Conservation (phyloP, 2,797 vertebrate genomes). For the Lycodopsis pacificus region DNA sequence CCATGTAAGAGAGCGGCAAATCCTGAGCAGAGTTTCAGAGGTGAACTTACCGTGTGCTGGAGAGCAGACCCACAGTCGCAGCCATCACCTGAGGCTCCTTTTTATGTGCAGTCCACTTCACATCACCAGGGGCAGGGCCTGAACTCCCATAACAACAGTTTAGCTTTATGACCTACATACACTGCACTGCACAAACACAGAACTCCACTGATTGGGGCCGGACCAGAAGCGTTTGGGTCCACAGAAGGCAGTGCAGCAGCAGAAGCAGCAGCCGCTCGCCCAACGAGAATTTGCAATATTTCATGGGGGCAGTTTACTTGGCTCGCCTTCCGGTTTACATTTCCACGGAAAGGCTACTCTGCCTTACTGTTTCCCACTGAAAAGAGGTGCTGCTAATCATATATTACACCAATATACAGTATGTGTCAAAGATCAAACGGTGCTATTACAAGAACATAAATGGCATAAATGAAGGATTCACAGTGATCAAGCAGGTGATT, state of each 20-base stretch:
- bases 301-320: background rate
- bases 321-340: background rate
- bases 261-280: background rate
- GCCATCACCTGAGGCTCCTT: slow-evolving; percentile 23
- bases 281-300: background rate
- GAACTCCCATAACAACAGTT: slow-evolving; percentile 4
- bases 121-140: slow-evolving; percentile 13
- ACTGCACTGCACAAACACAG: background rate
- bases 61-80: slow-evolving; percentile 14
- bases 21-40: background rate
- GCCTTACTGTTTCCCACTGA: background rate
- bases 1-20: background rate
- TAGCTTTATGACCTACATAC: slow-evolving; percentile 8
- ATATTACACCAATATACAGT: background rate
- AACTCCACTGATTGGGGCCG: background rate
- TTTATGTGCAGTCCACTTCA: slow-evolving; percentile 36
- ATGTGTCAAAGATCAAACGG: background rate
- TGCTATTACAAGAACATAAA: background rate
- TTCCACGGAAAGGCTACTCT: background rate
- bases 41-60: slow-evolving; percentile 34
- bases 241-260: background rate
- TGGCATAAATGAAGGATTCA: background rate
- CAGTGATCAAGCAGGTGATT: background rate
- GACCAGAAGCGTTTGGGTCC: background rate
- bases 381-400: background rate